These are phyloP conservation scores for Zaprionus capensis DNA, from an alignment of 1,140 invertebrate species.

Conservation along the genomic window DNA sequence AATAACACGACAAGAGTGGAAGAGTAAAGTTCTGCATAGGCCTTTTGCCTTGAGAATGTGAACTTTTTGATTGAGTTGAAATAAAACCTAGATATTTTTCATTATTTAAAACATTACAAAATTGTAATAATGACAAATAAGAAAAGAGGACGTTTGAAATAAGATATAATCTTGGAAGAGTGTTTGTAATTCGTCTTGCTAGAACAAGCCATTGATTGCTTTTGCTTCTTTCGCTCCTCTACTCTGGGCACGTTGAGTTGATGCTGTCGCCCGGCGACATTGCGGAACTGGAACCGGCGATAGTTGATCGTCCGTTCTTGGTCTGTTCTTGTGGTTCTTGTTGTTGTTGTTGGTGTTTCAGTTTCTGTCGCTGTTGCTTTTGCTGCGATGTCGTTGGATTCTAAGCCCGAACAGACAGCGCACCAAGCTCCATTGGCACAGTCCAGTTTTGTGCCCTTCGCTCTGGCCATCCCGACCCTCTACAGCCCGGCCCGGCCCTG, in stretches of 20 bases:
- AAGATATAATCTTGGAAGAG: not conserved
- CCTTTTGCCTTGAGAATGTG: not conserved
- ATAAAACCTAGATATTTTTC: too few relatives aligned
- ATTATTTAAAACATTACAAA: not conserved
- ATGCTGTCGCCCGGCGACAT: slow-evolving; percentile 79
- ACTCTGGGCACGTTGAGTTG: slow-evolving; percentile 49
- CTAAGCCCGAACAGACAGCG: slow-evolving; percentile 30
- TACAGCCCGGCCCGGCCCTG: slow-evolving; percentile 23
- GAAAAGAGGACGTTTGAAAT: too few relatives aligned
- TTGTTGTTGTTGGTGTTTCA: slow-evolving; percentile 13
- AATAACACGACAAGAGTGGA: slow-evolving; percentile 43
- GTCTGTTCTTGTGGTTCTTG: slow-evolving; percentile 16
- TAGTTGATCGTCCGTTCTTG: slow-evolving; percentile 61
- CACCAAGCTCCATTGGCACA: slow-evolving; percentile 32
- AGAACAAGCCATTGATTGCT: not conserved
- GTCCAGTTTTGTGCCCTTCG: slow-evolving; percentile 50
- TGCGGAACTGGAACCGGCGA: slow-evolving; percentile 78
- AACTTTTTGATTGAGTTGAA: not conserved
- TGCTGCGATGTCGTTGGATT: slow-evolving; percentile 32
- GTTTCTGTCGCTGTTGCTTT: slow-evolving; percentile 7
- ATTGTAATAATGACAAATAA: not conserved
- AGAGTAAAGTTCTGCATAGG: slow-evolving; percentile 24
- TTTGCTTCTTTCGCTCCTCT: slow-evolving; percentile 26
- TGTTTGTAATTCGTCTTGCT: not conserved
- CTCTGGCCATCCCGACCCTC: not conserved